A percentile compares a stretch with the other conserved stretches of the same genome.
Conservation (phyloP, 2,888 invertebrate species). For the Phengaris arion region DNA sequence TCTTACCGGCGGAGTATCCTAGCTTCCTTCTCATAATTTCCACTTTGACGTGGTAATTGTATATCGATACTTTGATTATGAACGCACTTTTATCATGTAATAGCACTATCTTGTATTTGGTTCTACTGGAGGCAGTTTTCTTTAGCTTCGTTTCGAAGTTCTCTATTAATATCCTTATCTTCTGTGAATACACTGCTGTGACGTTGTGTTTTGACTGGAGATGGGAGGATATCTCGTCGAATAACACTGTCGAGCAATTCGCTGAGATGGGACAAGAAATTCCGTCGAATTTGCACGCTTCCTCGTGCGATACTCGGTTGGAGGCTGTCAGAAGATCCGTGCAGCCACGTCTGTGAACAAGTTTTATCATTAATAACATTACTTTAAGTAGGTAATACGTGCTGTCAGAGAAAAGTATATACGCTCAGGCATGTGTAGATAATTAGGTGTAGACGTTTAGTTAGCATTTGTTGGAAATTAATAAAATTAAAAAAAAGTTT, state of each 20-base stretch:
- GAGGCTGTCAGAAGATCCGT: conserved; percentile 64
- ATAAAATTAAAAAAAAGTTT: too few relatives aligned
- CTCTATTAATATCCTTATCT: conserved; percentile 73
- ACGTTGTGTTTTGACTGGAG: conserved; percentile 66
- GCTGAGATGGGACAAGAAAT: conserved; percentile 71
- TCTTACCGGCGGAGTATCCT: conserved; percentile 63
- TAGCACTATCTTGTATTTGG: conserved; percentile 72
- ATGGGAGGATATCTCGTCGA: conserved; percentile 68
- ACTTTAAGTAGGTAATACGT: background rate
- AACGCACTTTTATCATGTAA: conserved; percentile 73
- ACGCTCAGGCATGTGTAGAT: too few relatives aligned
- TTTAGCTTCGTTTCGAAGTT: conserved; percentile 74
- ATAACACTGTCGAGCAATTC: conserved; percentile 66
- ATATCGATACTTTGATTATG: conserved; percentile 73
- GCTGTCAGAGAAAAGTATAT: too few relatives aligned
- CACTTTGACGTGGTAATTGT: conserved; percentile 71
- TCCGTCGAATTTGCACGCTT: conserved; percentile 69
- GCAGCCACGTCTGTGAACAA: conserved; percentile 71
- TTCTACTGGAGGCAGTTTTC: conserved; percentile 71
- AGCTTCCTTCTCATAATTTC: conserved; percentile 72
- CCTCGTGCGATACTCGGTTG: conserved; percentile 68
- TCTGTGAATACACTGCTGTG: conserved; percentile 72
- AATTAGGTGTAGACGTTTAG: too few relatives aligned
- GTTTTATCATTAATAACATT: background rate
- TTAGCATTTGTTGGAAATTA: too few relatives aligned